Base-by-base conservation (phyloP, 2,113 vertebrate genomes). In the Oncorhynchus tshawytscha region DNA sequence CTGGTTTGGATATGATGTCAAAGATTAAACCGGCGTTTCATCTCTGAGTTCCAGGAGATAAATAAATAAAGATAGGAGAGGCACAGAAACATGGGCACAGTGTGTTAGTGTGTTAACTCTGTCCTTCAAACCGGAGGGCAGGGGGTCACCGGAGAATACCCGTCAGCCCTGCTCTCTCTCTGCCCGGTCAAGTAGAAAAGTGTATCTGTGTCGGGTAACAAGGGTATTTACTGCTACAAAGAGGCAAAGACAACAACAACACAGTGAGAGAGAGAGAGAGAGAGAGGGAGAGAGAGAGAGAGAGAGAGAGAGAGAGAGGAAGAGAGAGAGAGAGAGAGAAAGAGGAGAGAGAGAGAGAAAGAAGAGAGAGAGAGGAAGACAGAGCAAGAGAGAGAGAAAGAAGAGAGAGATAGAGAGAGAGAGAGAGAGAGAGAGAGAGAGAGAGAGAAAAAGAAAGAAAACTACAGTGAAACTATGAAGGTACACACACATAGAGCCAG, bases 1-100 rank as follows among this genome's bases (percentile, higher is more conserved):
- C 93, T 88, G 92, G 92, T 84, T 90, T 92, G 93, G 91, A 92
- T 90, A 93, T 91, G 78, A 84, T 94, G 94, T 95, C 93, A 92
- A 91, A 92, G 90, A 93, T 88, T 91, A 91, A 91, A 91, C 90
- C 90, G 87, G 72, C 85, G 89, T 90, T 91, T 89, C 84, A 87
- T 87, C 81, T 86, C 88, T 74, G 82, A 48, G 67, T 62, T 78
- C 31, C 78, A 51, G 59, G 64, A 76, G 27, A 75, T 71, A 79
- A 81, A 75, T 77, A 81, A 70, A 54, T 54, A 54, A 54, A 54
- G 51, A 5, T 18, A 54, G 51, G 16, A 18, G 51, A 16, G 51
- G 16, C 16, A 13, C 16, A 13, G 49, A 51, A 51, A 51, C 49
- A 51, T n/a, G 31, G 70, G 4, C 45, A 57, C 51, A 67, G 57